Base-by-base conservation (phyloP, 2,113 vertebrate genomes). In the Hylia prasina region DNA sequence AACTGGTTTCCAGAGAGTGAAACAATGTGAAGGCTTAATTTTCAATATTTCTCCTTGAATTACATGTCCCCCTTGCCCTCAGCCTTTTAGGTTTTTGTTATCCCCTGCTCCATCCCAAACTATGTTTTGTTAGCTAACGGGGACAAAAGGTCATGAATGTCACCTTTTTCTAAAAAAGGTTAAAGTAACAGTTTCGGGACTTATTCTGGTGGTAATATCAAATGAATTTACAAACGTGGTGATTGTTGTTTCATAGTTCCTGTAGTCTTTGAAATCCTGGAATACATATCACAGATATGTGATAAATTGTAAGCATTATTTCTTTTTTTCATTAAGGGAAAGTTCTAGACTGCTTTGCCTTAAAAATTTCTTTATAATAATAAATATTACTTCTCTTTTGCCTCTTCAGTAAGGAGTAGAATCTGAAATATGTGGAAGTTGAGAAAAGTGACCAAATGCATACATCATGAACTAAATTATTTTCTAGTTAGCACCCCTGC, bases 51-150 rank as follows among this genome's bases (percentile, higher is more conserved):
- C 70, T 70, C 18, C 21, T 51, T 16, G 9, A 60, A 25, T 6
- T 31, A 16, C 7, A 4, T 39, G 8, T 45, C 6, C 15, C 15
- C 6, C 4, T 63, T 39, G 6, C 6, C 18, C 12, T 9, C 3
- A 15, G 1, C 3, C 12, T 27, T 35, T 22, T 31, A 2, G 7
- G 2, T 8, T 25, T 66, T 22, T 68, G 2, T 68, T 37, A 56
- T 50, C 6, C 2, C 7, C 1, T 9, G 15, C 19, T 22, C 54
- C 15, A 20, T 3, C 11, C 4, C 10, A 58, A 57, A 25, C 3
- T 5, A 24, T 10, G 7, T 47, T 70, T 72, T 64, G 5, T n/a
- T 61, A 3, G 10, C 25, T 66, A 68, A 79, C 5, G 63, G 10
- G 12, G 35, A 39, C 7, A 47, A 79, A 89, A 17, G 7, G 1